phyloP scores from a whole-genome alignment of 1,140 invertebrate genomes.

The Helicoverpa zea region DNA sequence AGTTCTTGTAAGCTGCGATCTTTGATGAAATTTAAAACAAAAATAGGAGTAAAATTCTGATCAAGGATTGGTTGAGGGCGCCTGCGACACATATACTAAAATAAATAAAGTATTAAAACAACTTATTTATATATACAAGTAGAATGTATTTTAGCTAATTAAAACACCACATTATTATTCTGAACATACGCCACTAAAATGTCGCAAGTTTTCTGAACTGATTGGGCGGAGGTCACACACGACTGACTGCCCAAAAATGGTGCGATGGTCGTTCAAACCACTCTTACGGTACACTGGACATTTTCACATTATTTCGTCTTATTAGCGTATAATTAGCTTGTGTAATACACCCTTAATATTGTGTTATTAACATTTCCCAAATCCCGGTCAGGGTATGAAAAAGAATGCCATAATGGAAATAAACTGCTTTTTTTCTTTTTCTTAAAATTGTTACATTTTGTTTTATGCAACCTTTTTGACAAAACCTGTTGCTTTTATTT shows the following conservation, averaged over 20 bases:
- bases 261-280: neutral
- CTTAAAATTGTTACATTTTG: neutral
- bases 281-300: neutral
- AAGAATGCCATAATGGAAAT: neutral
- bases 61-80: too few species aligned
- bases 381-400: neutral
- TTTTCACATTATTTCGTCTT: slow-evolving; percentile 42
- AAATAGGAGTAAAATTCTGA: too few species aligned
- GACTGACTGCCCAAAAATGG: slow-evolving; percentile 35
- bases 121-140: neutral
- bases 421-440: neutral
- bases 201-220: slow-evolving; percentile 28
- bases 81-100: too few species aligned
- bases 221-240: slow-evolving; percentile 16
- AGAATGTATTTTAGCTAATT: neutral
- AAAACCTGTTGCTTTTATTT: neutral
- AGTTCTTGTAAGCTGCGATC: too few species aligned
- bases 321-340: slow-evolving; percentile 44
- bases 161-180: neutral
- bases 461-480: neutral
- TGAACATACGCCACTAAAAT: slow-evolving; percentile 10
- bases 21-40: too few species aligned
- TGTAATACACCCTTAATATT: slow-evolving; percentile 32
- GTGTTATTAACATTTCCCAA: slow-evolving; percentile 25
- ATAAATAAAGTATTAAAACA: neutral